phyloP scores from a whole-genome alignment of 2,797 vertebrate genomes.

The Gephyroberyx darwinii region DNA sequence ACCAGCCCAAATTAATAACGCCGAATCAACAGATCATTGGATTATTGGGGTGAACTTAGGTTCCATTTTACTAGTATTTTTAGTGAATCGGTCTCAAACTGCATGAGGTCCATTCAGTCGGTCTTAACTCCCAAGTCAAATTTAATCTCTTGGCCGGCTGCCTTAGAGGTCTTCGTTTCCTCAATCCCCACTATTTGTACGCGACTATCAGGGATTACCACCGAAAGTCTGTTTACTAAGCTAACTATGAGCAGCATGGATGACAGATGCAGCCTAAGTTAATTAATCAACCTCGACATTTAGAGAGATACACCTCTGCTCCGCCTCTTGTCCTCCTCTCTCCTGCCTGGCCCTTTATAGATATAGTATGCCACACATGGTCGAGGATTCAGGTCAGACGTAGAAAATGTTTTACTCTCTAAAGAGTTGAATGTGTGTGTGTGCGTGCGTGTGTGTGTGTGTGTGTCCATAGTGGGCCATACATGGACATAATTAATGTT shows the following conservation, averaged over 20 bases:
- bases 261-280: slow-evolving; percentile 65
- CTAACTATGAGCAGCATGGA: slow-evolving; percentile 60
- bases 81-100: slow-evolving; percentile 3
- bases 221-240: slow-evolving; percentile 50
- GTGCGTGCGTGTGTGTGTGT: slow-evolving; percentile 19
- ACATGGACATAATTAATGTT: slow-evolving; percentile 25
- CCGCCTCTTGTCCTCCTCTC: slow-evolving; percentile 21
- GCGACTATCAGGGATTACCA: slow-evolving; percentile 56
- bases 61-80: not conserved
- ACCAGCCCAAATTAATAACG: too few species aligned
- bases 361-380: not conserved
- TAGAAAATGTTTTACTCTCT: not conserved
- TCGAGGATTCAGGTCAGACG: slow-evolving; percentile 6
- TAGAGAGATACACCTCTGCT: slow-evolving; percentile 49
- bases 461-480: not conserved
- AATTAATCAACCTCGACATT: slow-evolving; percentile 66
- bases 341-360: slow-evolving; percentile 1
- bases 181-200: slow-evolving; percentile 47
- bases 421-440: not conserved
- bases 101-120: slow-evolving; percentile 13
- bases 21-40: too few species aligned
- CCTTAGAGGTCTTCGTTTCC: slow-evolving; percentile 46
- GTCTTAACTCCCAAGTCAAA: slow-evolving; percentile 28
- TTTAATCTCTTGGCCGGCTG: slow-evolving; percentile 45
- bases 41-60: not conserved